phyloP scores from a whole-genome alignment of 2,888 invertebrate genomes.

The Entomobrya proxima region DNA sequence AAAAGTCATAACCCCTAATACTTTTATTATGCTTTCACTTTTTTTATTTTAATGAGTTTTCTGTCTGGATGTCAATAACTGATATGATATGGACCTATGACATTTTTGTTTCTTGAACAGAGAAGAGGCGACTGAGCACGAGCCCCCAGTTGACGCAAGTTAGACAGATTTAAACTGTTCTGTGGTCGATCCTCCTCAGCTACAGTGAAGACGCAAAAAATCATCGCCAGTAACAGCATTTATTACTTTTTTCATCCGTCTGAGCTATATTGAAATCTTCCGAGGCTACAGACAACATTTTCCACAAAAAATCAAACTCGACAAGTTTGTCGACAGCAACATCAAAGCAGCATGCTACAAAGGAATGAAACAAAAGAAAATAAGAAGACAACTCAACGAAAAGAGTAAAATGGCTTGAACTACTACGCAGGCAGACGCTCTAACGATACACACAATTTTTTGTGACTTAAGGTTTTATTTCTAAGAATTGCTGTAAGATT shows the following conservation, averaged over 20 bases:
- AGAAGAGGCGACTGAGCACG: slow-evolving; percentile 58
- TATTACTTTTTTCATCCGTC: background rate
- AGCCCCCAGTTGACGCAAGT: slow-evolving; percentile 62
- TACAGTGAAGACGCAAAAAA: background rate
- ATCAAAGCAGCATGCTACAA: background rate
- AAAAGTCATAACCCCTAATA: background rate
- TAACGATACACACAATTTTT: too few species aligned
- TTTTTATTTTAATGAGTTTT: background rate
- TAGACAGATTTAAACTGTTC: slow-evolving; percentile 39
- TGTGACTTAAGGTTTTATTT: too few species aligned
- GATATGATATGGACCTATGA: background rate
- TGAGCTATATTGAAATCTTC: background rate
- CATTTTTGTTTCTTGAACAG: slow-evolving; percentile 53
- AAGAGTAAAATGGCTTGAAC: too few species aligned
- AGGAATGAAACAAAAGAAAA: background rate
- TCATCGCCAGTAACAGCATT: background rate
- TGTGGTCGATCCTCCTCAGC: background rate
- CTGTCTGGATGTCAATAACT: background rate
- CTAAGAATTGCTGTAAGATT: too few species aligned
- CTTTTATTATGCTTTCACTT: too few species aligned
- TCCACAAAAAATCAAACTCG: background rate
- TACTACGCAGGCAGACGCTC: too few species aligned
- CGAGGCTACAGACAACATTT: background rate
- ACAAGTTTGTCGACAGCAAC: background rate
- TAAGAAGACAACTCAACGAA: slow-evolving; percentile 1